These are phyloP conservation scores for Cyaniris semiargus DNA, from an alignment of 2,888 invertebrate species.

Conservation along the genomic window DNA sequence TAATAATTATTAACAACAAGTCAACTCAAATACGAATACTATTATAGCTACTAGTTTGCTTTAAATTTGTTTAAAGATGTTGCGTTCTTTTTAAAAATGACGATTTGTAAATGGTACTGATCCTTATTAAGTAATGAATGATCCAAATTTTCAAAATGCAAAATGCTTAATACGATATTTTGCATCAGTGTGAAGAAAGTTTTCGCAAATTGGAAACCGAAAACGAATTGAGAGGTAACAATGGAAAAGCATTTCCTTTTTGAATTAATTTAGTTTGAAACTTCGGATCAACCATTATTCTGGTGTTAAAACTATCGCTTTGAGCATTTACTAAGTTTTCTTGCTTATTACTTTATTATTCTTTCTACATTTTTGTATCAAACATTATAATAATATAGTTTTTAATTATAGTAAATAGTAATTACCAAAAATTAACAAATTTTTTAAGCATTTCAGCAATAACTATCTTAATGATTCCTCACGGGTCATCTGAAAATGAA, in stretches of 20 bases:
- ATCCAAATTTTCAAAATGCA: not conserved
- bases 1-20: too few species aligned
- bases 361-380: not conserved
- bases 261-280: conserved; percentile 27
- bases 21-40: too few species aligned
- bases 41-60: too few species aligned
- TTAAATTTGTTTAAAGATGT: too few species aligned
- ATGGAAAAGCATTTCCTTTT: conserved; percentile 35
- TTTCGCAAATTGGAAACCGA: conserved; percentile 47
- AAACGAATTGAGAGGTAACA: conserved; percentile 44
- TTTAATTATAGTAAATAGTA: too few species aligned
- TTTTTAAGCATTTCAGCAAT: too few species aligned
- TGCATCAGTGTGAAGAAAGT: conserved; percentile 3
- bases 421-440: too few species aligned
- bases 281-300: conserved; percentile 12
- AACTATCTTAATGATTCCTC: too few species aligned
- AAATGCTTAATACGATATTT: not conserved
- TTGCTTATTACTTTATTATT: not conserved
- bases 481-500: too few species aligned
- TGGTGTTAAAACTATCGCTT: conserved; percentile 6
- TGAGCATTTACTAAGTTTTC: not conserved
- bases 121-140: not conserved
- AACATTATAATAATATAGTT: too few species aligned
- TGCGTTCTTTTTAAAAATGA: too few species aligned
- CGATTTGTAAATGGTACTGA: too few species aligned